Conservation (phyloP, 2,113 vertebrate species). For the zebrafish (Danio rerio) region GRCz12tu NC_133181.1:43040501-43041000, state of each 20-base stretch:
- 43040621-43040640: not conserved
- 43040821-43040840: not conserved
- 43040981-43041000: not conserved
- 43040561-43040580: not conserved
- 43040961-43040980: not conserved
- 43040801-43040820: not conserved
- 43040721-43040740: conserved; percentile 87
- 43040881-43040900: conserved; percentile 95
- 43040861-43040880: conserved; percentile 80
- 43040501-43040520: conserved; percentile 80
- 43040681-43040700: conserved; percentile 93
- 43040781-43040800: not conserved
- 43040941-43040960: conserved; percentile 79
- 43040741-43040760: conserved; percentile 89
- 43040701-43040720: conserved; percentile 91
- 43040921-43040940: conserved; percentile 92
- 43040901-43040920: conserved; percentile 90
- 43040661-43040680: conserved; percentile 75
- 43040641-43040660: not conserved
- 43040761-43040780: not conserved
- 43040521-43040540: conserved; percentile 80
- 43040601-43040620: not conserved
- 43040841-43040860: not conserved
- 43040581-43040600: not conserved
- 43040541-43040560: conserved; percentile 82